phyloP scores from a whole-genome alignment of 2,113 vertebrate genomes.

The Tapirus terrestris region DNA sequence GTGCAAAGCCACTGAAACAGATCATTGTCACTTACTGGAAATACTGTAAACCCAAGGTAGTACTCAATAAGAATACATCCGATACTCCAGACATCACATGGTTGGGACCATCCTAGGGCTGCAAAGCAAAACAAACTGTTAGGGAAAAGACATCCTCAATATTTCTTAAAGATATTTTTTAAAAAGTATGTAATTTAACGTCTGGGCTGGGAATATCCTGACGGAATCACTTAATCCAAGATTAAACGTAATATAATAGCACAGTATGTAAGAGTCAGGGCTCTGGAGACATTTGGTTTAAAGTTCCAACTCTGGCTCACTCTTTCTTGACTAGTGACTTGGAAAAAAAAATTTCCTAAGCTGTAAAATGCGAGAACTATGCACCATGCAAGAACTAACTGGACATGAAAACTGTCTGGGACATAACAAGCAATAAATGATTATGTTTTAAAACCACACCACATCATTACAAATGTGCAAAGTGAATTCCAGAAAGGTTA shows the following conservation, averaged over 20 bases:
- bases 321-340: neutral
- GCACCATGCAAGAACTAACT: neutral
- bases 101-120: constrained; percentile 93
- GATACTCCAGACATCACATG: constrained; percentile 93
- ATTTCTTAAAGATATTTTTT: neutral
- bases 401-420: neutral
- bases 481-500: neutral
- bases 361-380: neutral
- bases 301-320: neutral
- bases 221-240: neutral
- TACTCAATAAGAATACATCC: constrained; percentile 94
- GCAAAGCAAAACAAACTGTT: constrained; percentile 50
- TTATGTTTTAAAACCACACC: neutral
- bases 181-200: neutral
- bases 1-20: neutral
- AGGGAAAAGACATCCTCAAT: neutral
- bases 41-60: constrained; percentile 92
- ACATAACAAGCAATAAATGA: neutral
- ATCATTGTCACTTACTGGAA: constrained; percentile 86
- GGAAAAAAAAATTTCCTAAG: neutral
- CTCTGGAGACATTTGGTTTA: neutral
- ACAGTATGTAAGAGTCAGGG: neutral
- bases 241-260: neutral
- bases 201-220: neutral
- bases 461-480: neutral